phyloP scores from a whole-genome alignment of 1,140 invertebrate species.

The Lepidurus apus region DNA sequence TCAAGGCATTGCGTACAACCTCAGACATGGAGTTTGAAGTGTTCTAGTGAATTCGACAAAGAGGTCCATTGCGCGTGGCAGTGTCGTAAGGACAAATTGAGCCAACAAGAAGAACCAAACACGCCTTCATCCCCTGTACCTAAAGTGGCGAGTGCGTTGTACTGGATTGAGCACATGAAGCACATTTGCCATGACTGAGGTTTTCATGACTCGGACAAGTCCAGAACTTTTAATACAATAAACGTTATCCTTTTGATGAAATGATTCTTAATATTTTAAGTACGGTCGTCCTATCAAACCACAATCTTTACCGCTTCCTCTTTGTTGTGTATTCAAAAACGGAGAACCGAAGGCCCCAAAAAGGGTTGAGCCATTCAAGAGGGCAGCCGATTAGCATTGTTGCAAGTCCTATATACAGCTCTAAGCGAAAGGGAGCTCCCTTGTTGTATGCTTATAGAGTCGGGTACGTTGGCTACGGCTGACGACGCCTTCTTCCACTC shows the following conservation, averaged over 20 bases:
- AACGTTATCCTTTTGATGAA: not conserved
- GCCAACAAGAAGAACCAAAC: not conserved
- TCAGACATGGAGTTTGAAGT: not conserved
- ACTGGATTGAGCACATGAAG: slow-evolving; percentile 4
- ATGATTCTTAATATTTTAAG: not conserved
- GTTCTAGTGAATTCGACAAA: not conserved
- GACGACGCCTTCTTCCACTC: slow-evolving; percentile 17
- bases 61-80: not conserved
- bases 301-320: not conserved
- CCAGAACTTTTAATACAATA: not conserved
- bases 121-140: not conserved
- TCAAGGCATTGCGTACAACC: not conserved
- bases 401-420: not conserved
- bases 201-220: not conserved
- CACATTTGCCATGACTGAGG: slow-evolving; percentile 4
- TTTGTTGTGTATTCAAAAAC: not conserved
- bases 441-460: not conserved
- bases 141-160: not conserved
- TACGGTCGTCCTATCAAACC: not conserved
- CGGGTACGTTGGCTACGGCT: slow-evolving; percentile 10
- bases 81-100: not conserved
- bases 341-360: not conserved
- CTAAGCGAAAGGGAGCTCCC: not conserved
- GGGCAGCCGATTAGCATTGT: not conserved
- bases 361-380: not conserved